Percentiles rank a stretch among this genome's conserved stretches.
Conservation (phyloP, 2,888 invertebrate species). For the Pseudanteris insignis region DNA sequence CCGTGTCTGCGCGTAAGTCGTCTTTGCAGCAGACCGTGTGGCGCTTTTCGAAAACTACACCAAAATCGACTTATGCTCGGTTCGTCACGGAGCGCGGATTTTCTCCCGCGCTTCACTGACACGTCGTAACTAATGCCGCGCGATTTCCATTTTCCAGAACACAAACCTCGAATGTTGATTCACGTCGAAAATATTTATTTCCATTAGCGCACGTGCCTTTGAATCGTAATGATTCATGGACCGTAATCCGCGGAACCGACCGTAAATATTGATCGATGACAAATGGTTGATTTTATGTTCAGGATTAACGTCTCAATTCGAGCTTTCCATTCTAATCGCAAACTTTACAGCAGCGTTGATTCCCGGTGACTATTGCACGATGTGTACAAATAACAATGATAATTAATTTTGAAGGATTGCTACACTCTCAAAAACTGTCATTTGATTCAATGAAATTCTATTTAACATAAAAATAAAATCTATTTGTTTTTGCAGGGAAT, state of each 20-base stretch:
- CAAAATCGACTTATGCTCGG: conserved; percentile 48
- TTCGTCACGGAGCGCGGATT: conserved; percentile 36
- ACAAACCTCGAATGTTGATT: conserved; percentile 21
- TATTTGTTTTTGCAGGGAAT: too few species aligned
- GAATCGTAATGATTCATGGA: conserved; percentile 33
- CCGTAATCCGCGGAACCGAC: conserved; percentile 12
- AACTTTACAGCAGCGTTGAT: background rate
- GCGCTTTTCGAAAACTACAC: conserved; percentile 54
- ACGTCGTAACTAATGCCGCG: conserved; percentile 22
- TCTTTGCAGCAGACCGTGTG: conserved; percentile 6
- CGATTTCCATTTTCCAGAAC: conserved; percentile 47
- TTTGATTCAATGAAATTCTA: too few species aligned
- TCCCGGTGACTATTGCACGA: too few species aligned
- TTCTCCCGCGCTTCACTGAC: background rate
- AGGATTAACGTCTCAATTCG: background rate
- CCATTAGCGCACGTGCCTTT: conserved; percentile 34
- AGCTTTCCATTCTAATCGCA: background rate
- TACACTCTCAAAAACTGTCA: too few species aligned
- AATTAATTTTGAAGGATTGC: too few species aligned
- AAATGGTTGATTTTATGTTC: conserved; percentile 17
- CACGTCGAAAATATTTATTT: conserved; percentile 27
- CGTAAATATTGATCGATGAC: conserved; percentile 27
- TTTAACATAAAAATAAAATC: too few species aligned
- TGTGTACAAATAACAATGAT: too few species aligned
- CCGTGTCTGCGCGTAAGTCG: conserved; percentile 24